phyloP scores from a whole-genome alignment of 2,113 vertebrate genomes.

The Strix aluco region DNA sequence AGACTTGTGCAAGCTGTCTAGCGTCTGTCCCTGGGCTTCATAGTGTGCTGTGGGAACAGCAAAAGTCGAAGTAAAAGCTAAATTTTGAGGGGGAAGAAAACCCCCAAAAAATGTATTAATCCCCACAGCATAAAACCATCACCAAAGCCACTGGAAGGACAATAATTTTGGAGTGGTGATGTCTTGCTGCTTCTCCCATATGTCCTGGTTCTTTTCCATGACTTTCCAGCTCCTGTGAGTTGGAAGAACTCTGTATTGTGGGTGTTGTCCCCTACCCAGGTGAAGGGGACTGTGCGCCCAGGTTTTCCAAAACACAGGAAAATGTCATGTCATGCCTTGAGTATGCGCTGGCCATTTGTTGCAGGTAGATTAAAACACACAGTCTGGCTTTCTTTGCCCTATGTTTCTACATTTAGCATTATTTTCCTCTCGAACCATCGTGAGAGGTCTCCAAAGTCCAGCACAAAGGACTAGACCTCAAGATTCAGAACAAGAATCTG shows the following conservation, averaged over 20 bases:
- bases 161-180: not conserved
- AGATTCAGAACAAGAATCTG: not conserved
- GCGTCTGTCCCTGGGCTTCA: fast-evolving
- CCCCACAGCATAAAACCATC: not conserved
- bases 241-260: not conserved
- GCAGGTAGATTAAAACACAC: not conserved
- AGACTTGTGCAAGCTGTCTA: not conserved
- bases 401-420: not conserved
- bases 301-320: not conserved
- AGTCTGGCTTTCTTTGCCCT: not conserved
- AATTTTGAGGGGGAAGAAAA: fast-evolving
- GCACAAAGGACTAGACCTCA: not conserved
- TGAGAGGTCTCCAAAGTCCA: not conserved
- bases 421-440: not conserved
- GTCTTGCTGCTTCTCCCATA: not conserved
- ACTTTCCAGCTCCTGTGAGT: not conserved
- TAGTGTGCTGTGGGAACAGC: not conserved
- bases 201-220: not conserved
- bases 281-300: not conserved
- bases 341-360: too few relatives aligned
- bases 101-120: not conserved
- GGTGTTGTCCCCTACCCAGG: not conserved
- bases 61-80: not conserved
- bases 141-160: not conserved
- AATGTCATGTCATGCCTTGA: too few relatives aligned